Evolutionary conservation across 2,113 vertebrate genomes (phyloP).

Genomic region (Brachionichthys hirsutus): DNA sequence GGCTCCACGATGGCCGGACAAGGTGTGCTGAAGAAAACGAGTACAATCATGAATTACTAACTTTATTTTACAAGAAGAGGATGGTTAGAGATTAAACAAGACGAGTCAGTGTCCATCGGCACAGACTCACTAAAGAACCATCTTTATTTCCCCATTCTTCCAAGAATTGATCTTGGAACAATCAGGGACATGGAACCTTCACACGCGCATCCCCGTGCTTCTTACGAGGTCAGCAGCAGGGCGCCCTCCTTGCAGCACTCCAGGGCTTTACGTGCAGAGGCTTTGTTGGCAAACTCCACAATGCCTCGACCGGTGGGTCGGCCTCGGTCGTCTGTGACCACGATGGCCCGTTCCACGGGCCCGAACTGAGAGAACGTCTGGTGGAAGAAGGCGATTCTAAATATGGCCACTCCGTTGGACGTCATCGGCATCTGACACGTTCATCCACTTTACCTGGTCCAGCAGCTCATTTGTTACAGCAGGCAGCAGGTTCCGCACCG

Average conservation of each 20-base stretch:
- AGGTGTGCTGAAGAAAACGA: slow-evolving; percentile 81
- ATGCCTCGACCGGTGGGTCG: slow-evolving; percentile 92
- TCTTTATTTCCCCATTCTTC: too few relatives aligned
- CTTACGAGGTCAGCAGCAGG: slow-evolving; percentile 94
- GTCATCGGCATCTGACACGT: background rate
- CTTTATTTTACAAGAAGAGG: too few relatives aligned
- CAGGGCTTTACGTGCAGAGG: slow-evolving; percentile 90
- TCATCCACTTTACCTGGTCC: slow-evolving; percentile 78
- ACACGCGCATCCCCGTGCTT: background rate
- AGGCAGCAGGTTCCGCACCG: slow-evolving; percentile 91
- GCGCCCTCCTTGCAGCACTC: slow-evolving; percentile 94
- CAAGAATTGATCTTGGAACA: too few relatives aligned
- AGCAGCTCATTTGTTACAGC: slow-evolving; percentile 95
- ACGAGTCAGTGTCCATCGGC: too few relatives aligned
- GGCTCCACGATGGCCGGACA: slow-evolving; percentile 95
- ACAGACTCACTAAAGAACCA: too few relatives aligned
- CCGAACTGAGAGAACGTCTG: slow-evolving; percentile 93
- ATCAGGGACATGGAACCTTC: too few relatives aligned
- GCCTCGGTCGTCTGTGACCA: slow-evolving; percentile 93
- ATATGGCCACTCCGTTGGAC: background rate
- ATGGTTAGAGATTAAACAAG: too few relatives aligned
- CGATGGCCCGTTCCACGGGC: slow-evolving; percentile 90
- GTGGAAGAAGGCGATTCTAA: background rate
- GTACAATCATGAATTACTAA: background rate
- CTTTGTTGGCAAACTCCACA: slow-evolving; percentile 95